Conservation (phyloP, 2,888 invertebrate genomes). For the Caenorhabditis sp. region DNA sequence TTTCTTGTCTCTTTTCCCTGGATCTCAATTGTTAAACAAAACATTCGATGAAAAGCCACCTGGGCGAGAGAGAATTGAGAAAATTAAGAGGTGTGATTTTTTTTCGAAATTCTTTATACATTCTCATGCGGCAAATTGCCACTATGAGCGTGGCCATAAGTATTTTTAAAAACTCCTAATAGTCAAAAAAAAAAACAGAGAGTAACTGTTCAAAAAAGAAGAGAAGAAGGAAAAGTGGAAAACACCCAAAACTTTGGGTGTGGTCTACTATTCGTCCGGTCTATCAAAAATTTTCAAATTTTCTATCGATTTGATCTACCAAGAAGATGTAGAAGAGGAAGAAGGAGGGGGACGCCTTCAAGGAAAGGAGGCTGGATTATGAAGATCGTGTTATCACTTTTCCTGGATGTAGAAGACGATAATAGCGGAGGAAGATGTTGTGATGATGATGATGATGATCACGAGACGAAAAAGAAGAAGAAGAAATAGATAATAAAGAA, state of each 20-base stretch:
- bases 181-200: neutral
- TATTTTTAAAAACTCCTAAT: neutral
- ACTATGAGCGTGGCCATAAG: too few species aligned
- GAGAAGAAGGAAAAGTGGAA: neutral
- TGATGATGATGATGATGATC: conserved; percentile 3
- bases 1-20: neutral
- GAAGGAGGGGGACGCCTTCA: neutral
- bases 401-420: conserved; percentile 7
- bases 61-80: too few species aligned
- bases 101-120: too few species aligned
- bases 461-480: too few species aligned
- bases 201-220: neutral
- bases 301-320: neutral
- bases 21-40: conserved; percentile 20
- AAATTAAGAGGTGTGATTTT: neutral
- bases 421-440: neutral
- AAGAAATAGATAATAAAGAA: conserved; percentile 18
- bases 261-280: conserved; percentile 4
- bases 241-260: conserved; percentile 20
- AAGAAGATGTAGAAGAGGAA: neutral
- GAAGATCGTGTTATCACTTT: conserved; percentile 23
- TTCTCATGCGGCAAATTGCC: too few species aligned
- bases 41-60: neutral
- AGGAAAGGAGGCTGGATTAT: conserved; percentile 26
- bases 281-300: neutral